Evolutionary conservation across 2,888 invertebrate genomes (phyloP).

Genomic region (Dryococelus australis): DNA sequence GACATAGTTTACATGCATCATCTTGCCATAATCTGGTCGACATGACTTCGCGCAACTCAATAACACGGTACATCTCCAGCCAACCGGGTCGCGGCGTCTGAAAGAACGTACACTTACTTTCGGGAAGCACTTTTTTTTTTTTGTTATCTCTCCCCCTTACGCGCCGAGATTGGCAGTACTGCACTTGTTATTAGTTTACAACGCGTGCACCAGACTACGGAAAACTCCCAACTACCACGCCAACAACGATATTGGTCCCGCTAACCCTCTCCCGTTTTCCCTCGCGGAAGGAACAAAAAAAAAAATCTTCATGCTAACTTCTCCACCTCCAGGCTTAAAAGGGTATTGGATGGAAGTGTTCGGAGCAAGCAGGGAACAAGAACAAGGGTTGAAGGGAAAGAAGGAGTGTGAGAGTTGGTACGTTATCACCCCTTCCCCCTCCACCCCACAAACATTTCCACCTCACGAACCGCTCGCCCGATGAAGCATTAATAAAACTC

Average conservation of each 20-base stretch:
- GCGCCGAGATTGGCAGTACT: no score
- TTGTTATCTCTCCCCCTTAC: no score
- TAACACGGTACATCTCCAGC: no score
- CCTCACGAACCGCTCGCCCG: conserved; percentile 16
- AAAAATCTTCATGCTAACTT: background rate
- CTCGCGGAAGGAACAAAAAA: background rate
- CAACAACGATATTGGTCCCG: background rate
- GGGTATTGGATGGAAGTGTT: background rate
- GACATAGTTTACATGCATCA: no score
- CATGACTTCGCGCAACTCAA: no score
- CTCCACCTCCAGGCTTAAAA: background rate
- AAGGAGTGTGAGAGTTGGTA: background rate
- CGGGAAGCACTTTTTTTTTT: no score
- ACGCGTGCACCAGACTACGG: no score
- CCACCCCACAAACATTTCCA: background rate
- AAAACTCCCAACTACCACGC: background rate
- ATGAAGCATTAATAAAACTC: conserved; percentile 16
- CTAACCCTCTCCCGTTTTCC: background rate
- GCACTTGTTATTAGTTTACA: no score
- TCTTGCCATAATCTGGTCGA: no score
- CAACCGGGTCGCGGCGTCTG: no score
- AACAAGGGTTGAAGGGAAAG: background rate
- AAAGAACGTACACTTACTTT: no score
- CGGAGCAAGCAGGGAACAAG: background rate
- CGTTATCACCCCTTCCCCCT: background rate